phyloP scores from a whole-genome alignment of 92 coral and sea anemone genomes.

The Hydrozoanthus gracilis region DNA sequence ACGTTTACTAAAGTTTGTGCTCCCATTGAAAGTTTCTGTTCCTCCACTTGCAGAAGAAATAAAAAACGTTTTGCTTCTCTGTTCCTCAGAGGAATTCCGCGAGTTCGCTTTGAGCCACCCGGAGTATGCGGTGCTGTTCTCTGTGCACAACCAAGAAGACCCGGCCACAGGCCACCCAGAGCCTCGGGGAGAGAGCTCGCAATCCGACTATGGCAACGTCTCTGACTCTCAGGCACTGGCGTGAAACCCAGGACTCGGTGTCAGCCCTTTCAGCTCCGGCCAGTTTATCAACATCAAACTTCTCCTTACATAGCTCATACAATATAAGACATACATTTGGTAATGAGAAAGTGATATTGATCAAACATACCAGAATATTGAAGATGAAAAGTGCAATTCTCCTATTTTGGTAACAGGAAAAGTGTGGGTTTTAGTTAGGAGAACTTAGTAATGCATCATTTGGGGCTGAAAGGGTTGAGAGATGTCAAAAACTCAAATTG shows the following conservation, averaged over 20 bases:
- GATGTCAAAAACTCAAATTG: too few species aligned
- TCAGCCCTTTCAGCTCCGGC: too few species aligned
- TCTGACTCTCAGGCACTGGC: conserved; percentile 6
- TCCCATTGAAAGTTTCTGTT: too few species aligned
- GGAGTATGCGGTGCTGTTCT: conserved; percentile 74
- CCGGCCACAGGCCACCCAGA: conserved; percentile 17
- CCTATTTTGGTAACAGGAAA: too few species aligned
- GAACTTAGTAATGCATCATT: too few species aligned
- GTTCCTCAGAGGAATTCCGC: conserved; percentile 76
- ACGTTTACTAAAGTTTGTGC: too few species aligned
- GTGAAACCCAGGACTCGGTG: background rate
- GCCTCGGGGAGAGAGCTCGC: conserved; percentile 15
- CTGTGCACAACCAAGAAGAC: conserved; percentile 41
- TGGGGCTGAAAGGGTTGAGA: too few species aligned
- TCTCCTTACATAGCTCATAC: background rate
- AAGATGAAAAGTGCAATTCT: too few species aligned
- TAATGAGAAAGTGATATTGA: too few species aligned
- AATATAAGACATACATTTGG: background rate
- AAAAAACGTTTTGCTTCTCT: background rate
- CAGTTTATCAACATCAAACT: background rate
- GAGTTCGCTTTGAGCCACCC: conserved; percentile 79
- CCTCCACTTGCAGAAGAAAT: background rate
- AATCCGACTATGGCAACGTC: background rate
- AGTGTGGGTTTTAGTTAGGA: too few species aligned
- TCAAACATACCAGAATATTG: too few species aligned